Base-by-base conservation (phyloP, 2,797 vertebrate species). In the Discoglossus pictus region DNA sequence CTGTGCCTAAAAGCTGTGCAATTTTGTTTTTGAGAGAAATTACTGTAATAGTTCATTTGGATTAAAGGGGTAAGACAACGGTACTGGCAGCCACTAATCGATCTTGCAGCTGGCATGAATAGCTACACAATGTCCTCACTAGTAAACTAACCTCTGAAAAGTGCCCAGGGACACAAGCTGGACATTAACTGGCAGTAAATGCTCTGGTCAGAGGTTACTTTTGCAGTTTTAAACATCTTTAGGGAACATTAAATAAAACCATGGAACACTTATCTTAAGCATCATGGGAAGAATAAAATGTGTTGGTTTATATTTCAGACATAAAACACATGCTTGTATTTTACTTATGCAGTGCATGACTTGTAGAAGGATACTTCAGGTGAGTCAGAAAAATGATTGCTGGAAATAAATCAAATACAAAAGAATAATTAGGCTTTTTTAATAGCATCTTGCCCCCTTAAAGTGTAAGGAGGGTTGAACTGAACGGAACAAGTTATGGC, bases 221-320 rank as follows among this genome's bases (percentile, higher is more conserved):
- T 56, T 58, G 53, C 64, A 66, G 53, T 59, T 66, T 58, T 54
- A 66, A 54, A 46, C 17, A 40, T 44, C 65, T 44, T 61, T 17
- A 61, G 65, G 65, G 65, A 61, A 44, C 65, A 44, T 68, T 68
- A 60, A 68, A 68, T 61, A 68, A 61, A 60, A 52, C 55, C 56
- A 68, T 43, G 56, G 47, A 53, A 46, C 58, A 61, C 47, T 68
- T 61, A 61, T 61, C 55, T 52, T 43, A 13, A 31, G 20, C 40
- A 53, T 52, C 48, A 36, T 31, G 39, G 65, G 55, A 43, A 61
- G 47, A 52, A 61, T 61, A 68, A 60, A 66, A 39, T 36, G 48
- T 40, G 43, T 48, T 40, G 64, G 43, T 56, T 58, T 55, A 58
- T 58, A 58, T 59, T 31, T 58, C 42, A 46, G 43, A 20, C 34